Conservation (phyloP, 2,888 invertebrate species). For the Pachydiplax longipennis region DNA sequence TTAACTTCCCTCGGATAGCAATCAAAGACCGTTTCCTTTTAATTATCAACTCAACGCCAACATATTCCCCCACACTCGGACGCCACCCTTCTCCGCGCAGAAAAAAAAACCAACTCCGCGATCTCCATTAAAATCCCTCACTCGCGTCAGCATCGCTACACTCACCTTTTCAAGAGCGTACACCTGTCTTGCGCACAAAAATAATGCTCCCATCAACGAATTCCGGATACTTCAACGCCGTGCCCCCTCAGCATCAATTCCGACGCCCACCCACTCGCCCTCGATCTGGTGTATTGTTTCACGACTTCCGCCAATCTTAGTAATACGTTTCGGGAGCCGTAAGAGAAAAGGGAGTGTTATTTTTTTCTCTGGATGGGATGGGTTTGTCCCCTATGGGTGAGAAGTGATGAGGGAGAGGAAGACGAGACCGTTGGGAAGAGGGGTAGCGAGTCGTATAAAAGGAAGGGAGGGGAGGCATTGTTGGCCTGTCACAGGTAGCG, state of each 20-base stretch:
- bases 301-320: slow-evolving; percentile 29
- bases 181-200: not conserved
- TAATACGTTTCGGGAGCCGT: slow-evolving; percentile 7
- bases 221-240: not conserved
- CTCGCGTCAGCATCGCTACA: not conserved
- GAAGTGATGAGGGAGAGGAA: not conserved
- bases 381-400: not conserved
- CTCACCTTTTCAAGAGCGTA: not conserved
- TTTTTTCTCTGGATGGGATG: not conserved
- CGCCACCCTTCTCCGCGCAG: not conserved
- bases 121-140: not conserved
- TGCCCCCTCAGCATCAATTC: no score
- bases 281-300: slow-evolving; percentile 17
- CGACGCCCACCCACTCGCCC: not conserved
- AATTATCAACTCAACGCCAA: not conserved
- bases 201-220: not conserved
- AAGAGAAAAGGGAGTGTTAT: not conserved
- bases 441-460: not conserved
- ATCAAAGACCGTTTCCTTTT: not conserved
- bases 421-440: not conserved
- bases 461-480: not conserved
- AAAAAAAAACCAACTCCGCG: not conserved
- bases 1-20: not conserved
- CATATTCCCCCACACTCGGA: not conserved
- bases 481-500: not conserved